Evolutionary conservation across 2,797 vertebrate species (phyloP), one percentile per base, ranked within the genome.

Genomic region (Parauchenoglanis ngamensis): DNA sequence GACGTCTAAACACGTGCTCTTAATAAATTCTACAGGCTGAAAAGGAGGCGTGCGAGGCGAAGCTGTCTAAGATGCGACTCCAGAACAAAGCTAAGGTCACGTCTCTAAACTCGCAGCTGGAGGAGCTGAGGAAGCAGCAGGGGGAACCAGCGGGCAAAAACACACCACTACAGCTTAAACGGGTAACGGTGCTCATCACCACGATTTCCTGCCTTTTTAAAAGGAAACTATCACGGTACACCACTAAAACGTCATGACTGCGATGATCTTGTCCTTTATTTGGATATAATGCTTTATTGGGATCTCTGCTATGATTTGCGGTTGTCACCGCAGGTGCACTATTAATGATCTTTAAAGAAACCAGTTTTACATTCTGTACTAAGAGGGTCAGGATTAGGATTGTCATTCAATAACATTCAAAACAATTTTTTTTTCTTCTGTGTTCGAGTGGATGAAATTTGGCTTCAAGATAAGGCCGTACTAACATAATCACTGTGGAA

Each of bases 61-160:
- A 91, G 84, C 84, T 98, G 89, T 98, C 96, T 0, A 98, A 98
- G 94, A 92, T 97, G 86, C 97, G 96, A 87, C 96, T 98, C 11
- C 97, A 98, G 91, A 97, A 96, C 94, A 97, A 97, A 91, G 97
- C 97, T 83, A 98, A 97, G 93, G 95, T 98, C 87, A 96, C 96
- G 0, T 97, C 97, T 0, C 93, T 98, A 84, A 96, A 90, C 1
- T 86, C 96, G 0, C 97, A 97, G 90, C 85, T 97, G 90, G 97
- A 97, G 92, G 96, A 97, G 84, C 92, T 98, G 89, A 97, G 92
- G 94, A 97, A 95, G 31, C 96, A 95, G 6, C 90, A 95, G n/a
- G 87, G 93, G 15, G 93, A 89, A 23, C 87, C 93, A 56, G 93
- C 89, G 86, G 84, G 89, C 1, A 92, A 90, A 10, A 94, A 90